A percentile compares a stretch with the other conserved stretches of the same genome.
phyloP scores from a whole-genome alignment of 2,113 vertebrate genomes.

The Buteo buteo region DNA sequence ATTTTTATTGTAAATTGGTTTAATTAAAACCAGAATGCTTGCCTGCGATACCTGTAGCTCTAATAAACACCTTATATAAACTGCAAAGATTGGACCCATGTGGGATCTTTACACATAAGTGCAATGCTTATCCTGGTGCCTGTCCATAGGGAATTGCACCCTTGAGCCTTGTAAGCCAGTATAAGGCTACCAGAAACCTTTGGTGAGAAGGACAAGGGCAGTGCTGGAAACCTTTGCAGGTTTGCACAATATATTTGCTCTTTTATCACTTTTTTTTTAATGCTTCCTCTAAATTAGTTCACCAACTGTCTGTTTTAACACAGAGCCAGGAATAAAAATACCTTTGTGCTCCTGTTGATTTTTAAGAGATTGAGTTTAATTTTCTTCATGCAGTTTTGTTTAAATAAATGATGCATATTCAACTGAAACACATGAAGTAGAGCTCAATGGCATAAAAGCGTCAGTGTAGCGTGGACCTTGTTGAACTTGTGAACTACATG shows the following conservation, averaged over 20 bases:
- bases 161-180: neutral
- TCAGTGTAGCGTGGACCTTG: neutral
- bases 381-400: neutral
- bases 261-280: neutral
- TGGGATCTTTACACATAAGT: neutral
- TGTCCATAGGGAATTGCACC: neutral
- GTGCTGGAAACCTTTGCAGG: neutral
- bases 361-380: neutral
- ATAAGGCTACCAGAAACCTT: neutral
- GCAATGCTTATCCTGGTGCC: too few relatives aligned
- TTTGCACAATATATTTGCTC: neutral
- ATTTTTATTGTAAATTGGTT: neutral
- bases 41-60: too few relatives aligned
- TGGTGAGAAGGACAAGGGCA: neutral
- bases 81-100: fast-evolving
- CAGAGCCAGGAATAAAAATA: neutral
- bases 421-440: neutral
- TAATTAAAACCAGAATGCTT: neutral
- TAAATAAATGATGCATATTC: neutral
- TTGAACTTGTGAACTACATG: neutral
- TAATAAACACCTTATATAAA: neutral
- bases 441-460: neutral
- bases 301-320: neutral
- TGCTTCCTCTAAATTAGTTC: neutral
- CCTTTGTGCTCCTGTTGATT: neutral